Evolutionary conservation across 2,113 vertebrate species (phyloP).

Genomic region (Barbus barbus): DNA sequence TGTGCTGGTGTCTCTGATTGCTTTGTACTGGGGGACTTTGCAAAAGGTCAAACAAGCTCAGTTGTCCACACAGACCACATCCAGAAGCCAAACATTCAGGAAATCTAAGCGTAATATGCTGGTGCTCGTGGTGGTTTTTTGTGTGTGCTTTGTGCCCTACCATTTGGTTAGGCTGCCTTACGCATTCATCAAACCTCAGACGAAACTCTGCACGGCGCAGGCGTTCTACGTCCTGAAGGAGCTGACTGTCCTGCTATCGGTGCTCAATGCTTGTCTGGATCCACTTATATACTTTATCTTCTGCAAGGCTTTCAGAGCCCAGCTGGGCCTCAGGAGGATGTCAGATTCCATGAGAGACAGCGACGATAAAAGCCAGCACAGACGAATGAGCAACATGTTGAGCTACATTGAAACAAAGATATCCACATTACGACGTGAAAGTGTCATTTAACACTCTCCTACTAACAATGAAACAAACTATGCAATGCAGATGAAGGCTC

Average conservation of each 20-base stretch:
- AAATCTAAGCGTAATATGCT: slow-evolving; percentile 70
- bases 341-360: background rate
- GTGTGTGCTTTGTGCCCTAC: slow-evolving; percentile 75
- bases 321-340: slow-evolving; percentile 38
- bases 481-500: background rate
- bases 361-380: background rate
- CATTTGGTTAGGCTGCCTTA: slow-evolving; percentile 72
- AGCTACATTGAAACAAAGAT: slow-evolving; percentile 31
- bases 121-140: slow-evolving; percentile 71
- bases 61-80: background rate
- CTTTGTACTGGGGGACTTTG: slow-evolving; percentile 65
- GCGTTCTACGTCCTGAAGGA: slow-evolving; percentile 68
- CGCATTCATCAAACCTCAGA: slow-evolving; percentile 43
- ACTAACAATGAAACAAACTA: too few relatives aligned
- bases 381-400: slow-evolving; percentile 18
- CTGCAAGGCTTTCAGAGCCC: slow-evolving; percentile 68
- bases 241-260: slow-evolving; percentile 61
- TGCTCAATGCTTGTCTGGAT: slow-evolving; percentile 74
- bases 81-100: slow-evolving; percentile 51
- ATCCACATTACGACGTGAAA: slow-evolving; percentile 15
- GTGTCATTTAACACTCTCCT: background rate
- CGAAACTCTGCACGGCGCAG: slow-evolving; percentile 15
- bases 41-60: slow-evolving; percentile 54
- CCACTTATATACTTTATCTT: slow-evolving; percentile 76
- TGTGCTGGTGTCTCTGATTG: slow-evolving; percentile 63